Evolutionary conservation across 2,797 vertebrate genomes (phyloP), one percentile per base, ranked within the genome.

Genomic region (Okamejei kenojei): DNA sequence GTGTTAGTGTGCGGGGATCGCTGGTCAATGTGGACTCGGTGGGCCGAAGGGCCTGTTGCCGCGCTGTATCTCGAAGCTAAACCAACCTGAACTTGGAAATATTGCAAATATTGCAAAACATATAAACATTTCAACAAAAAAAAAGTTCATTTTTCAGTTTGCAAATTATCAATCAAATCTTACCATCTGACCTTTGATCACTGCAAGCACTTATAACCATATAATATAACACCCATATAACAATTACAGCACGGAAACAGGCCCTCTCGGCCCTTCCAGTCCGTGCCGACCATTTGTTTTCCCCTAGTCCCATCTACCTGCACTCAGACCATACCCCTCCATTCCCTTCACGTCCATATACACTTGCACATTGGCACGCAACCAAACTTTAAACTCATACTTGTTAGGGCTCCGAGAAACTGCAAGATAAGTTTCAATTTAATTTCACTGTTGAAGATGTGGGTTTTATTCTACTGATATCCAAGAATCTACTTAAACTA

Each of bases 131-230:
- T n/a, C 11, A 29, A n/a, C 29, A n/a, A 35, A 13, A 88, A 88
- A 35, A 7, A 35, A 65, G 84, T 63, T 21, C n/a, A 32, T 65
- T 35, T 35, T n/a, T 61, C n/a, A 65, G 21, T 68, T 88, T 78
- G 35, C 77, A 78, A 35, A 78, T 35, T 78, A 35, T 68, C 84
- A 68, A 35, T 88, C 29, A 63, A 86, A 86, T 86, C 82, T 86
- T 61, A 86, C 29, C 17, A 63, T 17, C 61, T 86, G 29, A 86
- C 35, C 61, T 88, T 88, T 88, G 8, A 65, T 88, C 84, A 65
- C 17, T 68, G 63, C n/a, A 88, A 15, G 68, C 65, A 68, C n/a
- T n/a, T n/a, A n/a, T n/a, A n/a, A n/a, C n/a, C n/a, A n/a, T n/a
- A n/a, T n/a, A n/a, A n/a, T n/a, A n/a, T n/a, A n/a, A n/a, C n/a